Percentiles rank a stretch among this genome's conserved stretches.
Evolutionary conservation across 2,113 vertebrate genomes (phyloP).

Genomic region (Mesoclemmys tuberculata): DNA sequence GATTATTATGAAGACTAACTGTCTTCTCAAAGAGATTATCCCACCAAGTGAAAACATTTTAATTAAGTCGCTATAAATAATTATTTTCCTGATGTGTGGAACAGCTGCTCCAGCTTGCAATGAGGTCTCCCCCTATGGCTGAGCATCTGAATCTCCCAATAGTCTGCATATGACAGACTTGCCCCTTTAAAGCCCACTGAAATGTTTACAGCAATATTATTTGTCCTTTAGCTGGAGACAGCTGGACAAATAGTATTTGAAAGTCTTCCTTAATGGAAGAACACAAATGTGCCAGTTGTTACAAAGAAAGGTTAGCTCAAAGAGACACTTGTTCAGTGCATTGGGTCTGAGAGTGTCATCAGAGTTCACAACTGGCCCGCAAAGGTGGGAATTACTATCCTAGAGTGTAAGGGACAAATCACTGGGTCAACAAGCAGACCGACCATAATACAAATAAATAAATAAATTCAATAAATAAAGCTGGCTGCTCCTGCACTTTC

Average conservation of each 20-base stretch:
- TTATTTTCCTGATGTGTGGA: background rate
- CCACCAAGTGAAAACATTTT: background rate
- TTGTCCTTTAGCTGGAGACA: background rate
- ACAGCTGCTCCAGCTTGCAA: background rate
- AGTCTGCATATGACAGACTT: rapidly evolving
- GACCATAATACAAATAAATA: background rate
- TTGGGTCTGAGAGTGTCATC: background rate
- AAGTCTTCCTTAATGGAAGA: background rate
- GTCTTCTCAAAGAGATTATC: background rate
- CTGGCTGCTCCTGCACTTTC: background rate
- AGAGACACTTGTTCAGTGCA: background rate
- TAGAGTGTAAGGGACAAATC: background rate
- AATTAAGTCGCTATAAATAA: background rate
- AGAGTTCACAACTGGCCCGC: background rate
- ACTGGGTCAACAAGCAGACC: background rate
- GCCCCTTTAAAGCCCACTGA: background rate
- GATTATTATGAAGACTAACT: background rate
- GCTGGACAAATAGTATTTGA: background rate
- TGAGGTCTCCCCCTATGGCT: background rate
- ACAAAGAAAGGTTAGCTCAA: background rate
- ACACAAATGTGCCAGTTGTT: background rate
- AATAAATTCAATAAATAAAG: background rate
- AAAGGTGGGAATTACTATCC: background rate
- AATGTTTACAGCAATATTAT: background rate
- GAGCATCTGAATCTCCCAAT: background rate